phyloP scores from a whole-genome alignment of 2,113 vertebrate genomes.

The Takifugu bimaculatus region DNA sequence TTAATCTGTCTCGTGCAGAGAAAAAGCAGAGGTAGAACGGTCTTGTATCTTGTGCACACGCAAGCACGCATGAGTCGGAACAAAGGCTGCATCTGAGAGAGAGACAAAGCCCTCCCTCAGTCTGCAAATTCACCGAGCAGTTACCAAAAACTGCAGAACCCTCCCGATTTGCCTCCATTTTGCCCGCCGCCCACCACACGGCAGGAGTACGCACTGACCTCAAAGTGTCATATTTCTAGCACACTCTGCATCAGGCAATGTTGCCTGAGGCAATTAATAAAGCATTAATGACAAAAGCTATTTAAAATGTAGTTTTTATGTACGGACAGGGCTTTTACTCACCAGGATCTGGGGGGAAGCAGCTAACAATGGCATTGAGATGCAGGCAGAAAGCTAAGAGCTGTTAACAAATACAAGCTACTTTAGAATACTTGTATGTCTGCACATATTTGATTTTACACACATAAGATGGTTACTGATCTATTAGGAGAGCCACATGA shows the following conservation, averaged over 20 bases:
- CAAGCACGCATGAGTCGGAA: conserved; percentile 40
- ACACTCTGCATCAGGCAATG: conserved; percentile 79
- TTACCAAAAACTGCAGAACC: conserved; percentile 68
- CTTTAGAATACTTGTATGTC: conserved; percentile 59
- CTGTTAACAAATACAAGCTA: conserved; percentile 73
- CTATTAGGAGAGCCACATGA: conserved; percentile 27
- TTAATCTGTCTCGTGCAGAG: conserved; percentile 24
- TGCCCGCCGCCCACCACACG: conserved; percentile 83
- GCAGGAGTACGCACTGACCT: conserved; percentile 91
- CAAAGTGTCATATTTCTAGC: conserved; percentile 96
- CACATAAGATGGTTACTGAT: conserved; percentile 33
- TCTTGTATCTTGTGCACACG: conserved; percentile 21
- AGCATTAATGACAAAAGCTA: conserved; percentile 99
- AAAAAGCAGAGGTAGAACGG: conserved; percentile 34
- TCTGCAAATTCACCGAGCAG: conserved; percentile 37
- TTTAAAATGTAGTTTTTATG: conserved; percentile 93
- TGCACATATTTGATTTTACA: conserved; percentile 67
- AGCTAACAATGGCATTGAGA: conserved; percentile 75
- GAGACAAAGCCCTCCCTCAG: conserved; percentile 55
- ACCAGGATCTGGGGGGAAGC: conserved; percentile 76
- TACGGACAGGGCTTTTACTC: conserved; percentile 84
- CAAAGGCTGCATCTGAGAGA: conserved; percentile 54
- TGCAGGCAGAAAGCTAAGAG: conserved; percentile 73
- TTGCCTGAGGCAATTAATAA: conserved; percentile 97
- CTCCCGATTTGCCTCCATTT: conserved; percentile 83